These are phyloP conservation scores for Netelia inedita DNA, from an alignment of 2,888 invertebrate genomes.

Conservation along the genomic window DNA sequence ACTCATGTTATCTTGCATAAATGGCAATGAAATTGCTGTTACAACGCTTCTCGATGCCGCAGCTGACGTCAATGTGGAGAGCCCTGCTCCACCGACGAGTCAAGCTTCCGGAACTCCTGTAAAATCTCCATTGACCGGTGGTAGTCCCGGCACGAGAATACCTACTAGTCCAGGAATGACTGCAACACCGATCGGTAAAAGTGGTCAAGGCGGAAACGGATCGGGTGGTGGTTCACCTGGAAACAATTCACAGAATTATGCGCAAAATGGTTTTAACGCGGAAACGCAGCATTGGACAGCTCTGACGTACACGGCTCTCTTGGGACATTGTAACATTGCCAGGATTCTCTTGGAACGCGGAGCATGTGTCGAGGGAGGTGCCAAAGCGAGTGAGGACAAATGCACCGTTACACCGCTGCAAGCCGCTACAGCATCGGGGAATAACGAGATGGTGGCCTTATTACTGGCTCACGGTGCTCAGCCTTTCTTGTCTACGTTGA, in stretches of 20 bases:
- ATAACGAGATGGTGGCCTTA: conserved; percentile 92
- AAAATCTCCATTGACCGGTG: conserved; percentile 70
- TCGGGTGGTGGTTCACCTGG: conserved; percentile 56
- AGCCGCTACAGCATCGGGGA: conserved; percentile 93
- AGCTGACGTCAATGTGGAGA: conserved; percentile 93
- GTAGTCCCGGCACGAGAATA: conserved; percentile 71
- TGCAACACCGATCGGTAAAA: conserved; percentile 80
- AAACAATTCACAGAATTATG: conserved; percentile 55
- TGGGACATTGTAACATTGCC: conserved; percentile 86
- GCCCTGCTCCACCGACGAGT: conserved; percentile 86
- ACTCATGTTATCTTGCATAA: conserved; percentile 93
- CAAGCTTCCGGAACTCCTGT: conserved; percentile 77
- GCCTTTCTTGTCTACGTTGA: conserved; percentile 94
- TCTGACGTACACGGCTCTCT: conserved; percentile 92
- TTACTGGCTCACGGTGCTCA: conserved; percentile 94
- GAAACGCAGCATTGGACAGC: conserved; percentile 95
- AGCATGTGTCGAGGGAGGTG: conserved; percentile 95
- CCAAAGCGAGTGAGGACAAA: conserved; percentile 92
- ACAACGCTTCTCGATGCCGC: conserved; percentile 91
- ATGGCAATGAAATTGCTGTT: conserved; percentile 92
- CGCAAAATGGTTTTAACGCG: conserved; percentile 82
- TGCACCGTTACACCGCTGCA: conserved; percentile 95
- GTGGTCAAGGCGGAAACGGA: conserved; percentile 35
- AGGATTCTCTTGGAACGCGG: conserved; percentile 91
- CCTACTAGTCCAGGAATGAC: conserved; percentile 74